phyloP scores from a whole-genome alignment of 1,140 invertebrate genomes.

The Lepeophtheirus salmonis region DNA sequence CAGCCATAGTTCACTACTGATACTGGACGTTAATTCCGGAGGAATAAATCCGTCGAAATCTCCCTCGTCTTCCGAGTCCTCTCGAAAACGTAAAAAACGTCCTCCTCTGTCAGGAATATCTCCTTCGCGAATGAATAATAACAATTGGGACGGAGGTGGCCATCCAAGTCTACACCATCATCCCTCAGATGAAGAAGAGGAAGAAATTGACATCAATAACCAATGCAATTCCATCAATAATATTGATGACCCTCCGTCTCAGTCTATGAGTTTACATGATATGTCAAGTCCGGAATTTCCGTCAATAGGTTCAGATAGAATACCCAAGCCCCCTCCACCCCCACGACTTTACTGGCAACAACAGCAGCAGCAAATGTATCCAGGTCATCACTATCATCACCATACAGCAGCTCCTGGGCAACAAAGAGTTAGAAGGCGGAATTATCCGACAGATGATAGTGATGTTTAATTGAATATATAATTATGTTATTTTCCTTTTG shows the following conservation, averaged over 20 bases:
- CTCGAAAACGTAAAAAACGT: not conserved
- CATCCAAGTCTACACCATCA: not conserved
- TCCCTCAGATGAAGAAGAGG: not conserved
- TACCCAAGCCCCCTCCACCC: conserved; percentile 9
- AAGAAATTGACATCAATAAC: not conserved
- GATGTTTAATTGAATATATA: no score
- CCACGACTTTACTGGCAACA: conserved; percentile 6
- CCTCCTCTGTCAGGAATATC: not conserved
- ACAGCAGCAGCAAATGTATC: not conserved
- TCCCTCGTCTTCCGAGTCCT: conserved; percentile 13
- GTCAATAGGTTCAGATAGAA: not conserved
- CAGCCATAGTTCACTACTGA: not conserved
- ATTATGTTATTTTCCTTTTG: no score
- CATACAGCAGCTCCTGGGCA: not conserved
- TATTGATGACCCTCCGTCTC: not conserved
- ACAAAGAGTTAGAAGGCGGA: not conserved
- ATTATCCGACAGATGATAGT: not conserved
- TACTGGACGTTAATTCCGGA: not conserved
- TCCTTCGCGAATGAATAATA: not conserved
- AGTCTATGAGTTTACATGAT: not conserved
- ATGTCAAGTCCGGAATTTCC: conserved; percentile 13
- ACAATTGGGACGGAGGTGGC: not conserved
- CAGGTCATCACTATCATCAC: not conserved
- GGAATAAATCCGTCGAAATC: conserved; percentile 9
- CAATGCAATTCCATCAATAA: not conserved